Evolutionary conservation across 2,113 vertebrate species (phyloP), one percentile per base, ranked within the genome.

Genomic region (Poeciliopsis occidentalis): DNA sequence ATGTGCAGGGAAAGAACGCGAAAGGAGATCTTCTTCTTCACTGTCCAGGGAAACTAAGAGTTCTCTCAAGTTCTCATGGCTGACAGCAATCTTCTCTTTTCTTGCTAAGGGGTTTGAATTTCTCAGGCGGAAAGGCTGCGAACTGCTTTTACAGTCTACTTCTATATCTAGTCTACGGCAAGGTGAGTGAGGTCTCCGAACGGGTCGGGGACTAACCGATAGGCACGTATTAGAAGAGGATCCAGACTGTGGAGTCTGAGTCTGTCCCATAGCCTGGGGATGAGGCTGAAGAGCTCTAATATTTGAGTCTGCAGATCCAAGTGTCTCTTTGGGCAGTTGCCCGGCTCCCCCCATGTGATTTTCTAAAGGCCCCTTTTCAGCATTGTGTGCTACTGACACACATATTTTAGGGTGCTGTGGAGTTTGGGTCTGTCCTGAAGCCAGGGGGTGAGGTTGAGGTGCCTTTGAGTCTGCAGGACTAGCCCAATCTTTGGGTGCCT

Each of bases 81-180:
- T 91, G 77, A 26, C 0, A 12, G 83, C 26, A n/a, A 8, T n/a
- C 51, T 57, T 57, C 51, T n/a, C 8, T 10, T 57, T 54, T 24
- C 8, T 24, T 19, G 22, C 22, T 2, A 24, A 54, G 22, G 2
- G 22, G 22, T 24, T 57, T n/a, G 22, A 57, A 54, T 24, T 54
- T 54, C 22, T 54, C 51, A 54, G 22, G 51, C 10, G 51, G 8
- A 22, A 17, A 54, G 51, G 51, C 2, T 54, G 19, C 8, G 3
- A 24, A 54, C 8, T 24, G 24, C 37, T 27, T 11, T 60, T 24
- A 10, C 34, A 17, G 31, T 91, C 84, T 88, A 85, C 2, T 6
- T 91, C 88, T 92, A 90, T 47, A 11, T 89, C 92, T 93, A 91
- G 11, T 85, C 91, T 93, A 90, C 0, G 0, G 67, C 54, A 3